phyloP scores from a whole-genome alignment of 2,113 vertebrate genomes.

The Casuarius casuarius region DNA sequence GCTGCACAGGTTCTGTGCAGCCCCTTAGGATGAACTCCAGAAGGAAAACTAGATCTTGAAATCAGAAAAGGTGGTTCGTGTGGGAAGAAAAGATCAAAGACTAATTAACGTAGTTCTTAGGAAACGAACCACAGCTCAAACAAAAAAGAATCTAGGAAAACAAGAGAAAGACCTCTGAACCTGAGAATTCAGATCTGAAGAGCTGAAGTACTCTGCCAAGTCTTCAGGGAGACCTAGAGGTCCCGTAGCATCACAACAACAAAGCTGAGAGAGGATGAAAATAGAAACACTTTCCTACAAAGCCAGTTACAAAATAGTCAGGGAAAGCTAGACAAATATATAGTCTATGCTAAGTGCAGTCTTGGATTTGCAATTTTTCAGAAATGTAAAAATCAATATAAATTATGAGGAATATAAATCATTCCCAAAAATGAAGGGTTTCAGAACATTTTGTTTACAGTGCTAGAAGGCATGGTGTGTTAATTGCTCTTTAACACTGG shows the following conservation, averaged over 20 bases:
- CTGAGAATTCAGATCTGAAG: background rate
- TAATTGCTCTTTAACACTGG: background rate
- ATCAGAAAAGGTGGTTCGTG: background rate
- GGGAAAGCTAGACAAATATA: background rate
- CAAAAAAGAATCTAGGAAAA: background rate
- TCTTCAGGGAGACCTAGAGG: background rate
- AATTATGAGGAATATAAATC: background rate
- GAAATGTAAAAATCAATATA: background rate
- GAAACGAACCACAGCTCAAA: background rate
- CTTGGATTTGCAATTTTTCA: background rate
- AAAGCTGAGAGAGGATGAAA: background rate
- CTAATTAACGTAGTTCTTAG: background rate
- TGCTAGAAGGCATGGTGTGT: background rate
- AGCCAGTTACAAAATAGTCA: background rate
- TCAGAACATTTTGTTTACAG: background rate
- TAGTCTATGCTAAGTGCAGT: background rate
- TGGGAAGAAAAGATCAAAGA: constrained; percentile 42
- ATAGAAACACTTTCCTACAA: background rate
- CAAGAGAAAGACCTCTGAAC: background rate
- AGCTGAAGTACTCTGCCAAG: background rate
- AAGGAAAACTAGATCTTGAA: background rate
- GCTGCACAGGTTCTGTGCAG: background rate
- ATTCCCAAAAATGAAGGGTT: background rate
- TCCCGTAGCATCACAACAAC: background rate
- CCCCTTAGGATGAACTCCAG: background rate